Evolutionary conservation across 2,113 vertebrate species (phyloP), one percentile per base, ranked within the genome.

Genomic region (Podarcis cretensis): DNA sequence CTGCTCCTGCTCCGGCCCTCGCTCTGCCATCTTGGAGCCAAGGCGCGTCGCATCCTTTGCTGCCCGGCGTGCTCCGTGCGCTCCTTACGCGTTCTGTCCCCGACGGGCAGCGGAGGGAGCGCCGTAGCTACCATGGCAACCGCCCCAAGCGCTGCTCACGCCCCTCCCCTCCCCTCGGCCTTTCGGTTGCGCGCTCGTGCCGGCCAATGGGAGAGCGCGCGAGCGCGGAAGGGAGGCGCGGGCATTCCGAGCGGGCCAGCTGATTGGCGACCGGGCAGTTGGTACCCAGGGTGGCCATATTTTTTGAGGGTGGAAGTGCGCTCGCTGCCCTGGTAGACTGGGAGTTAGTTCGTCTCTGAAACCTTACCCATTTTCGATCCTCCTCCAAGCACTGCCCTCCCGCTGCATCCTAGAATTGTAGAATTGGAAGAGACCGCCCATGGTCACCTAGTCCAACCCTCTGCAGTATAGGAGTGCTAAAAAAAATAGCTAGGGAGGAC

Each of bases 41-140:
- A 30, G 30, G 0, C 6, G 21, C 30, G 37, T 73, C 66, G 65
- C 25, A 0, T 12, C 27, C 84, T 48, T 0, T 65, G 86, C 32
- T 0, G 37, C 89, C 32, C 84, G 37, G 5, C 84, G 40, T 85
- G 40, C 27, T 79, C 92, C 87, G 92, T 82, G 86, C 37, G 43
- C 14, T 43, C 32, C 21, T 57, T 71, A 32, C 12, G 71, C 9
- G 27, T 48, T 48, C 63, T 40, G 23, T 63, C 54, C 40, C 40
- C 14, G 1, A 16, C 3, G 59, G 30, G 13, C 16, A 63, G 20
- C 5, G 2, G 14, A 69, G 32, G 23, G 6, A 84, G 89, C 54
- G 91, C 92, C 1, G 35, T 1, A 9, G 92, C 93, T 93, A 90
- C 83, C 89, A 0, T 0, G 92, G 94, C 3, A 94, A 95, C 92